Evolutionary conservation across 2,113 vertebrate genomes (phyloP).

Genomic region (Gymnorhina tibicen): DNA sequence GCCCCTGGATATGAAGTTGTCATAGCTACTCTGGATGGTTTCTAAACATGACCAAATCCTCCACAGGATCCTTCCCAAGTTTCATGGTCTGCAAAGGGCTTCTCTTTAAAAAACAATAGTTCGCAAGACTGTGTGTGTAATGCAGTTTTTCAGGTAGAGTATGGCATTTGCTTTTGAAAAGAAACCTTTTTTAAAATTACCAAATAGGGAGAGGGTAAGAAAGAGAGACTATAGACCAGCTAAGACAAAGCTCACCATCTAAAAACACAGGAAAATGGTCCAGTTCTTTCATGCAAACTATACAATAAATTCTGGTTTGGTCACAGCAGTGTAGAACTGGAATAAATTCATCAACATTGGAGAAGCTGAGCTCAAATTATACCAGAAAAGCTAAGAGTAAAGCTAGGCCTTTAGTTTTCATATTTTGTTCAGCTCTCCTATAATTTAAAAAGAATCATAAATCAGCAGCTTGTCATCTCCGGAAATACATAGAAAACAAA

Average conservation of each 20-base stretch:
- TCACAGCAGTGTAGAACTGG: neutral
- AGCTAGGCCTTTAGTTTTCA: neutral
- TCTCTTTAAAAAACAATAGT: neutral
- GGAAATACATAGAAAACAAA: neutral
- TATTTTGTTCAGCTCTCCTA: neutral
- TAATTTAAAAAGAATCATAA: neutral
- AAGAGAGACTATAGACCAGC: neutral
- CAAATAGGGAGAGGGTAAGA: neutral
- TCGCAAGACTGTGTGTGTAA: neutral
- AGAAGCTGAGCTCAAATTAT: neutral
- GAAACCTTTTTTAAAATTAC: rapidly evolving
- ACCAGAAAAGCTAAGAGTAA: neutral
- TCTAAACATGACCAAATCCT: slow-evolving; percentile 41
- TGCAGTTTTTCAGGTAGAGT: neutral
- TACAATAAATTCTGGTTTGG: neutral
- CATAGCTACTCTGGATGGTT: slow-evolving; percentile 45
- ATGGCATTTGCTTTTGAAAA: neutral
- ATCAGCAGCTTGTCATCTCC: neutral
- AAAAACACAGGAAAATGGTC: neutral
- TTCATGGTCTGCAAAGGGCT: neutral
- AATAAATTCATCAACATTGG: neutral
- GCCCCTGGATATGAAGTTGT: neutral
- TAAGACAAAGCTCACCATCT: neutral
- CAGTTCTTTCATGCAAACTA: neutral
- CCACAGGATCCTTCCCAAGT: neutral